Evolutionary conservation across 1,140 invertebrate species (phyloP).

Genomic region (Rhyzopertha dominica): DNA sequence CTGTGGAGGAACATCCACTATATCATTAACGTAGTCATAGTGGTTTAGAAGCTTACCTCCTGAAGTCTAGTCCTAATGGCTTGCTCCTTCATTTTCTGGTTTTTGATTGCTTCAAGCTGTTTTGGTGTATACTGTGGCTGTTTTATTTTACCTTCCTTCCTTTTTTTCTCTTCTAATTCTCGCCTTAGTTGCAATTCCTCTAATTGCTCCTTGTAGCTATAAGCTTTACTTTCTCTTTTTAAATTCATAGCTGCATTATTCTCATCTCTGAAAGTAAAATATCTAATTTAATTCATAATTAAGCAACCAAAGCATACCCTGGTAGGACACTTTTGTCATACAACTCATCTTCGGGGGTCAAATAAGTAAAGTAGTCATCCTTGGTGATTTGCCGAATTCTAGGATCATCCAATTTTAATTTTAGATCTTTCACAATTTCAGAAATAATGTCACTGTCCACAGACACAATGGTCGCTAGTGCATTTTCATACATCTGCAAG

Average conservation of each 20-base stretch:
- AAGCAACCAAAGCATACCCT: slow-evolving; percentile 48
- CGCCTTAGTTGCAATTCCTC: slow-evolving; percentile 88
- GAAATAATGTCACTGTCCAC: slow-evolving; percentile 63
- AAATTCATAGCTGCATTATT: slow-evolving; percentile 75
- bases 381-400: slow-evolving; percentile 70
- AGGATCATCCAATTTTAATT: slow-evolving; percentile 57
- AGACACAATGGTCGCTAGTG: slow-evolving; percentile 58
- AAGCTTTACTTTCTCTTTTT: slow-evolving; percentile 93
- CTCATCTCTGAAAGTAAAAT: slow-evolving; percentile 48
- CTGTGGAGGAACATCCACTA: too few relatives aligned
- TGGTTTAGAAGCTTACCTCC: slow-evolving; percentile 46
- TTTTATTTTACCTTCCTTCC: slow-evolving; percentile 76
- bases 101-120: slow-evolving; percentile 87
- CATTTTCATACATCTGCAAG: slow-evolving; percentile 56
- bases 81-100: slow-evolving; percentile 81
- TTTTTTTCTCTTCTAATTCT: slow-evolving; percentile 87
- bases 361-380: slow-evolving; percentile 85
- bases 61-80: slow-evolving; percentile 64
- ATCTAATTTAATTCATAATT: background rate
- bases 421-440: slow-evolving; percentile 50
- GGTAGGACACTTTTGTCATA: slow-evolving; percentile 89
- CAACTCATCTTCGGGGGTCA: slow-evolving; percentile 82
- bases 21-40: too few relatives aligned
- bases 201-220: slow-evolving; percentile 95
- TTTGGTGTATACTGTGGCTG: slow-evolving; percentile 73